A percentile compares a stretch with the other conserved stretches of the same genome.
phyloP scores from a whole-genome alignment of 2,113 vertebrate species.

The Carassius auratus region DNA sequence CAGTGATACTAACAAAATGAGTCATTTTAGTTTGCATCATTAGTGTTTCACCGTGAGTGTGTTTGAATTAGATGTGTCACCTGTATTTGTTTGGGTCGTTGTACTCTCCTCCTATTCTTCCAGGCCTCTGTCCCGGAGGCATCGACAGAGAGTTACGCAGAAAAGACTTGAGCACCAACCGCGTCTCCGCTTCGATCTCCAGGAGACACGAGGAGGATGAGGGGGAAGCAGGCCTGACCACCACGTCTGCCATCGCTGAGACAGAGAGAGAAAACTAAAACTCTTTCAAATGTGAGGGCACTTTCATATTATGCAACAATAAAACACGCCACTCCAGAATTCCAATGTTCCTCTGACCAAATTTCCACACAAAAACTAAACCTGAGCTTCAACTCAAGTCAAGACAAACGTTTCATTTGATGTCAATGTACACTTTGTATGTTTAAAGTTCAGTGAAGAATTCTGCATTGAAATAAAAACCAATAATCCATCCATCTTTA shows the following conservation, averaged over 20 bases:
- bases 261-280: neutral
- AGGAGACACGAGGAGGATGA: slow-evolving; percentile 65
- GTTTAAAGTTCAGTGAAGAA: neutral
- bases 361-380: neutral
- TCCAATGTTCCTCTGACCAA: neutral
- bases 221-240: slow-evolving; percentile 45
- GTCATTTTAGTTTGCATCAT: neutral
- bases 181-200: slow-evolving; percentile 72
- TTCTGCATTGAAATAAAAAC: neutral
- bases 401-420: neutral
- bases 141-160: slow-evolving; percentile 62
- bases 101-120: slow-evolving; percentile 72
- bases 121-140: slow-evolving; percentile 62
- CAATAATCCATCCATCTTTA: neutral
- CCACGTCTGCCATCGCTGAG: slow-evolving; percentile 64
- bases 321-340: neutral
- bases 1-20: no score
- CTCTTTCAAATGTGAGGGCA: neutral
- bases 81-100: slow-evolving; percentile 68
- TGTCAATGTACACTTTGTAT: neutral
- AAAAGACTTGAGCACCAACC: slow-evolving; percentile 74
- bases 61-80: slow-evolving; percentile 51
- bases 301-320: neutral
- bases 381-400: neutral
- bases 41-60: neutral